phyloP scores from a whole-genome alignment of 2,113 vertebrate genomes.

The Trematocara stigmaticum region DNA sequence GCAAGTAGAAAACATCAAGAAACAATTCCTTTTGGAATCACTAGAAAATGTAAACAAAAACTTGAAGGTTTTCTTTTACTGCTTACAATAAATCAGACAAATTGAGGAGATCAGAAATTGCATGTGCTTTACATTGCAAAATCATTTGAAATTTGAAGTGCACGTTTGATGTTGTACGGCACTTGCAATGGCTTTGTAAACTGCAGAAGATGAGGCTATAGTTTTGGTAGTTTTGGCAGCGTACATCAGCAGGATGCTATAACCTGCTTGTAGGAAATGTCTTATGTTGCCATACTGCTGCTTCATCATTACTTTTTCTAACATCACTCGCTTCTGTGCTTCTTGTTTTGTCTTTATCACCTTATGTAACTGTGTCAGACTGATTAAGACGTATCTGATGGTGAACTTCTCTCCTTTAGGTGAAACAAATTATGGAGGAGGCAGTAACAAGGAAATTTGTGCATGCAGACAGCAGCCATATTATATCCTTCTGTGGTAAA shows the following conservation, averaged over 20 bases:
- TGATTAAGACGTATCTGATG: background rate
- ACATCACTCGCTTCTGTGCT: background rate
- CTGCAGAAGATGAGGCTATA: background rate
- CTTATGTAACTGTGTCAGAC: background rate
- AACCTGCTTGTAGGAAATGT: background rate
- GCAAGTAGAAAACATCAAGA: background rate
- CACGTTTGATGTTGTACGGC: background rate
- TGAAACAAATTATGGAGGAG: conserved; percentile 98
- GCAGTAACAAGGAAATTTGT: conserved; percentile 94
- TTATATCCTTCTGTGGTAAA: conserved; percentile 95
- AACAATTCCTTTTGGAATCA: background rate
- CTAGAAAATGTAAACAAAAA: background rate
- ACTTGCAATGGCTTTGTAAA: background rate
- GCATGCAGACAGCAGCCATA: conserved; percentile 95
- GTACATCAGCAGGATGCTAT: background rate
- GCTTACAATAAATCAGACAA: background rate
- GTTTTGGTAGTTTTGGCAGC: background rate
- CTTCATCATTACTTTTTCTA: background rate
- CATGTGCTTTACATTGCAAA: background rate
- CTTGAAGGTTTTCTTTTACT: background rate
- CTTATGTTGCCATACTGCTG: background rate
- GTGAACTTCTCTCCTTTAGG: conserved; percentile 67
- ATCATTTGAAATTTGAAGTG: background rate
- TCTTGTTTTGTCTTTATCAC: background rate
- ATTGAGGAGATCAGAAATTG: background rate